Evolutionary conservation across 2,888 invertebrate genomes (phyloP).

Genomic region (Orgyia antiqua): DNA sequence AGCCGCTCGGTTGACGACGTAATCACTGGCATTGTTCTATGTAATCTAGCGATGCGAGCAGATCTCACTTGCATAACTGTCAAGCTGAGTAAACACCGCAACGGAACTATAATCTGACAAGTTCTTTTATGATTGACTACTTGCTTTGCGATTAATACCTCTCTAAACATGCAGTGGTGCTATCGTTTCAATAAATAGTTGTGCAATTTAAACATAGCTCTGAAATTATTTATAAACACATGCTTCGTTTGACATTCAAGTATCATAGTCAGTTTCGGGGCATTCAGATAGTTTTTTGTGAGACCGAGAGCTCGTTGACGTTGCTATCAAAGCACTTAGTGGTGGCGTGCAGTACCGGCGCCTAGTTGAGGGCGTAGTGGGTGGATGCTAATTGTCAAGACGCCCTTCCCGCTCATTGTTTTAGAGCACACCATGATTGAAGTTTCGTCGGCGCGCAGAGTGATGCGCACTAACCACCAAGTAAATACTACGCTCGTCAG

Average conservation of each 20-base stretch:
- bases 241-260: conserved; percentile 41
- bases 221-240: conserved; percentile 45
- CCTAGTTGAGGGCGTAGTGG: conserved; percentile 63
- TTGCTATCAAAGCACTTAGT: conserved; percentile 62
- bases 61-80: conserved; percentile 72
- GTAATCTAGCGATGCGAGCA: conserved; percentile 68
- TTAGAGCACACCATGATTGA: conserved; percentile 76
- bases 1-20: conserved; percentile 64
- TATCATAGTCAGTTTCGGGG: conserved; percentile 24
- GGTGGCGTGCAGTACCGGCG: conserved; percentile 42
- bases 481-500: conserved; percentile 60
- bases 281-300: conserved; percentile 34
- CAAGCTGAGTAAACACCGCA: conserved; percentile 59
- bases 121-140: conserved; percentile 64
- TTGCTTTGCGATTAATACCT: conserved; percentile 54
- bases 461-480: conserved; percentile 66
- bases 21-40: conserved; percentile 70
- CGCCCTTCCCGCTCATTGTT: conserved; percentile 76
- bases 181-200: conserved; percentile 54
- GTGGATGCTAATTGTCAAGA: conserved; percentile 73
- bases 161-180: conserved; percentile 47
- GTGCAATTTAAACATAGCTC: conserved; percentile 49
- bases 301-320: conserved; percentile 39
- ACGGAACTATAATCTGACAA: conserved; percentile 64
- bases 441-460: conserved; percentile 64